phyloP scores from a whole-genome alignment of 1,140 invertebrate genomes.

The Drosophila santomea region DNA sequence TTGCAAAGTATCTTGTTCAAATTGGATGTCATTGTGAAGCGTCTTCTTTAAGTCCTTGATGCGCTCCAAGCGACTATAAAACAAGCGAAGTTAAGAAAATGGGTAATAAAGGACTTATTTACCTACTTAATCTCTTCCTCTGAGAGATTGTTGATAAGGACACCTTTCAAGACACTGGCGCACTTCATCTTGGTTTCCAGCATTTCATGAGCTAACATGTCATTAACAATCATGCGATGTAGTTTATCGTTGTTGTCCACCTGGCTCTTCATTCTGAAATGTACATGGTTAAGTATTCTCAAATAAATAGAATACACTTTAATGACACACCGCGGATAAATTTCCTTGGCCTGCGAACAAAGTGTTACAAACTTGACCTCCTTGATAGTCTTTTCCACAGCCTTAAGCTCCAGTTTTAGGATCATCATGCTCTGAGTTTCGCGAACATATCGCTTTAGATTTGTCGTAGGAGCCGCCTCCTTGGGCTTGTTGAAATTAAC shows the following conservation, averaged over 20 bases:
- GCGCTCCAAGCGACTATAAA: constrained; percentile 56
- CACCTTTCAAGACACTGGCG: constrained; percentile 63
- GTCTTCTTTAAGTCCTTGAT: constrained; percentile 62
- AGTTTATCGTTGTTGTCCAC: constrained; percentile 78
- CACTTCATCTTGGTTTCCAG: constrained; percentile 73
- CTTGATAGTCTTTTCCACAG: constrained; percentile 72
- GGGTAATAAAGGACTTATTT: too few relatives aligned
- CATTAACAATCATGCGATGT: constrained; percentile 67
- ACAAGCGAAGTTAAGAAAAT: too few relatives aligned
- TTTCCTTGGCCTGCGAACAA: constrained; percentile 72
- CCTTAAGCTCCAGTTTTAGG: constrained; percentile 67
- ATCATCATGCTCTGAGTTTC: constrained; percentile 77
- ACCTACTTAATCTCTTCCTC: constrained; percentile 75
- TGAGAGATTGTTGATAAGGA: constrained; percentile 73
- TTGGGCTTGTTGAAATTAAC: constrained; percentile 14
- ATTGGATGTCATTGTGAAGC: constrained; percentile 30
- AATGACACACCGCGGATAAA: constrained; percentile 67
- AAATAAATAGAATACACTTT: too few relatives aligned
- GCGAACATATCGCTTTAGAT: constrained; percentile 71
- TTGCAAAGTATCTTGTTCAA: constrained; percentile 34
- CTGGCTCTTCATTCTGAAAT: constrained; percentile 73
- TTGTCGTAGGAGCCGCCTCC: constrained; percentile 21
- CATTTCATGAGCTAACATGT: constrained; percentile 68
- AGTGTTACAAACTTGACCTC: constrained; percentile 75
- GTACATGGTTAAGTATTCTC: not conserved